Evolutionary conservation across 2,888 invertebrate genomes (phyloP), one percentile per base, ranked within the genome.

Genomic region (Pterostichus madidus): DNA sequence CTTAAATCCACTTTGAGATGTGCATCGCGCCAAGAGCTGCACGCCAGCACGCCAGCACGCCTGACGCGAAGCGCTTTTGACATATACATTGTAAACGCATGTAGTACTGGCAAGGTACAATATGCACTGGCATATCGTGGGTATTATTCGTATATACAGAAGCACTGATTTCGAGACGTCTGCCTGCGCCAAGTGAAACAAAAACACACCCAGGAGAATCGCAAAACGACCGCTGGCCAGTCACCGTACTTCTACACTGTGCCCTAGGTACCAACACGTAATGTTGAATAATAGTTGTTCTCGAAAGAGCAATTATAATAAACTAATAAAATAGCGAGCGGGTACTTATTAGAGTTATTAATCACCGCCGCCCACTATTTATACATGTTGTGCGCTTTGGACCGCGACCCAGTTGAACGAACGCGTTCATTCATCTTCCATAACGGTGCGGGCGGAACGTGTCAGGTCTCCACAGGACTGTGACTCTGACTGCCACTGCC

Each of bases 1-100:
- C 77, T 77, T 77, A 77, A 77, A 77, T 77, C 77, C 59, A 77
- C 77, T 77, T 77, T 77, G 77, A 77, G 59, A 77, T 77, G 77
- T 77, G 32, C 59, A 59, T 32, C 59, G 76, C 35, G 17, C 17
- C 56, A 56, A 56, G 56, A 52, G 52, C 52, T 13, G 5, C 44
- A 44, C 44, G 17, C 7, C 39, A 13, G 46, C 59, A 32, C 77
- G 31, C 77, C 77, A 13, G 46, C 59, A 32, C 77, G 31, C 77
- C 77, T 77, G 39, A 77, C 59, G 44, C 44, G 13, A 77, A 59
- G 24, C 17, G 35, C 77, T 77, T 77, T 77, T 77, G 77, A 77
- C 35, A 59, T 59, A 77, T 77, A 59, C 53, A 77, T 77, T 77
- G 52, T 24, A 77, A 77, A 77, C 59, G 35, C 76, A 76, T 4